Conservation (phyloP, 2,797 vertebrate genomes). For the Smutsia temminckii region DNA sequence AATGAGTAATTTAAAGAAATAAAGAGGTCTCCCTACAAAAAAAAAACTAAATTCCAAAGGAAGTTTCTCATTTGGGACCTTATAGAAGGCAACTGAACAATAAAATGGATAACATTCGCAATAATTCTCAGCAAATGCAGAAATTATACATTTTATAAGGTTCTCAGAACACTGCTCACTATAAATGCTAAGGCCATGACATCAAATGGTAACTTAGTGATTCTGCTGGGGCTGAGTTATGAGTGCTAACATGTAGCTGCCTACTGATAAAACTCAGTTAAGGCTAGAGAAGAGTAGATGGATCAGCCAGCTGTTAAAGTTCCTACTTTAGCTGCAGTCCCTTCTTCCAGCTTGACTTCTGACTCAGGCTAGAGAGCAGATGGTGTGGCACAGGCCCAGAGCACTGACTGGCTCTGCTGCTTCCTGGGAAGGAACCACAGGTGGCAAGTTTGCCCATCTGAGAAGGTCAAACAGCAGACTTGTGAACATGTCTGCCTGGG, state of each 20-base stretch:
- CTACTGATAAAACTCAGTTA: background rate
- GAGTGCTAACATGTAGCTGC: background rate
- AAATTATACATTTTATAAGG: background rate
- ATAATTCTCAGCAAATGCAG: background rate
- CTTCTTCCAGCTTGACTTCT: background rate
- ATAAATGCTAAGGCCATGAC: background rate
- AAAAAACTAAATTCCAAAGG: background rate
- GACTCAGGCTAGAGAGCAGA: background rate
- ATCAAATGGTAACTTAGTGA: background rate
- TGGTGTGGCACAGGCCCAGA: accelerated
- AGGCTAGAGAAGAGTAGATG: background rate
- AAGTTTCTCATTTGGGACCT: background rate
- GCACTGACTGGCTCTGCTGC: background rate
- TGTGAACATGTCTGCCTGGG: background rate
- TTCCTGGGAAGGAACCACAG: background rate
- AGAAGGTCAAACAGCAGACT: background rate
- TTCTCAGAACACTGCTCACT: background rate
- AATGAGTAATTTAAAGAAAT: background rate
- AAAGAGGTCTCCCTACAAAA: background rate
- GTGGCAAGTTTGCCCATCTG: background rate
- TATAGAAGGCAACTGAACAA: background rate
- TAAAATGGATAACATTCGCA: background rate
- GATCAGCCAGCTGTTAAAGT: background rate
- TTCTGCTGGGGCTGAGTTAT: background rate
- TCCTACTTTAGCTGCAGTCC: background rate